phyloP scores from a whole-genome alignment of 2,888 invertebrate genomes.

The Eucriotettix oculatus region DNA sequence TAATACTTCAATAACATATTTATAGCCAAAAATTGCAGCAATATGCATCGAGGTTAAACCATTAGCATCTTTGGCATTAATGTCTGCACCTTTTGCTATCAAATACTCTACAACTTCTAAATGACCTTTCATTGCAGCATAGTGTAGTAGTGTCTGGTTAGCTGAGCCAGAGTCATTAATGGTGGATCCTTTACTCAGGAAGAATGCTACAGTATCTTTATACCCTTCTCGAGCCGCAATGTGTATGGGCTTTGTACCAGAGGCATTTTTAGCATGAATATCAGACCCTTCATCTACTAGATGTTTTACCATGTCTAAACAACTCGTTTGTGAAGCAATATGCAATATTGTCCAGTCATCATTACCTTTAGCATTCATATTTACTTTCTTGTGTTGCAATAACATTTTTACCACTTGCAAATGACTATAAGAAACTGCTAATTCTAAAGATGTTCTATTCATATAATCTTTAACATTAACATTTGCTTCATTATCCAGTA shows the following conservation, averaged over 20 bases:
- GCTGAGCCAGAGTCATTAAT: background rate
- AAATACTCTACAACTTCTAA: slow-evolving; percentile 1
- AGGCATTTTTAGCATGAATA: slow-evolving; percentile 9
- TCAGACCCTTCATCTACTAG: slow-evolving; percentile 1
- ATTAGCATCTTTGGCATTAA: slow-evolving; percentile 2
- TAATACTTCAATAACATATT: no score
- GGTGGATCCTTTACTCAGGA: background rate
- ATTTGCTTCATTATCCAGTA: background rate
- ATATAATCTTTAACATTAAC: background rate
- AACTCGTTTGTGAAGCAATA: background rate
- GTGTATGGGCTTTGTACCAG: background rate
- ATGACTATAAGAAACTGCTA: background rate
- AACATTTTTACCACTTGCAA: background rate
- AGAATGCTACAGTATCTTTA: background rate
- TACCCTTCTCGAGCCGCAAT: background rate
- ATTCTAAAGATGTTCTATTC: background rate
- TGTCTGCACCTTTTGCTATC: slow-evolving; percentile 5
- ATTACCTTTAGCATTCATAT: background rate
- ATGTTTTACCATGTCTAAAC: background rate
- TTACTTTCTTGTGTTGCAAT: background rate
- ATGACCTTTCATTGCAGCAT: slow-evolving; percentile 7
- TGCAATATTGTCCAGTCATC: slow-evolving; percentile 2
- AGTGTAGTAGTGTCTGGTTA: background rate
- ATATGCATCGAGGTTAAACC: slow-evolving; percentile 8
- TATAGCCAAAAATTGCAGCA: slow-evolving; percentile 3